A percentile compares a stretch with the other conserved stretches of the same genome.
These are phyloP conservation scores for Glyptemys insculpta DNA, from an alignment of 2,797 vertebrate species.

Conservation along the genomic window DNA sequence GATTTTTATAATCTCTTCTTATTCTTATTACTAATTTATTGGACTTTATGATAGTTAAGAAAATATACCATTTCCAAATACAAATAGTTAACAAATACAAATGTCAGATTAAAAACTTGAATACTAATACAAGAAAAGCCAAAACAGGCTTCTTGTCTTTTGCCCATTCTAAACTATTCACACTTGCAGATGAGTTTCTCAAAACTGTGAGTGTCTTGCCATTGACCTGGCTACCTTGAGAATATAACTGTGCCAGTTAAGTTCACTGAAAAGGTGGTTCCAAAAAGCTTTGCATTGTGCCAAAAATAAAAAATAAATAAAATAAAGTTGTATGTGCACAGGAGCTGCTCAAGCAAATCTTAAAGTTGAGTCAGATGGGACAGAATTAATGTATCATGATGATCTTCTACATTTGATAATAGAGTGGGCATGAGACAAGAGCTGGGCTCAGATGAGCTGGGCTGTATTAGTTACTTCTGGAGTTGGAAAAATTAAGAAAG, in stretches of 20 bases:
- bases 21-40: neutral
- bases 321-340: neutral
- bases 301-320: neutral
- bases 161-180: too few relatives aligned
- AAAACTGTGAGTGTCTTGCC: too few relatives aligned
- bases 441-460: neutral
- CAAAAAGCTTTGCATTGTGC: rapidly evolving
- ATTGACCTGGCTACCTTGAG: too few relatives aligned
- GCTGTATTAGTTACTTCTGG: neutral
- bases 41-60: neutral
- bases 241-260: neutral
- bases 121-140: neutral
- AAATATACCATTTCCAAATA: neutral
- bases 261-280: too few relatives aligned
- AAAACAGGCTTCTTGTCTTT: too few relatives aligned
- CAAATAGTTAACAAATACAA: neutral
- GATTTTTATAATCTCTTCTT: neutral
- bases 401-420: neutral
- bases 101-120: neutral
- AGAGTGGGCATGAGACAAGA: neutral
- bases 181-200: too few relatives aligned
- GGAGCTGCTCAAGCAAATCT: neutral
- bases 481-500: too few relatives aligned
- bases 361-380: neutral
- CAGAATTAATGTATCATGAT: neutral